Conservation (phyloP, 1,140 invertebrate genomes). For the Muscidifurax raptorellus region DNA sequence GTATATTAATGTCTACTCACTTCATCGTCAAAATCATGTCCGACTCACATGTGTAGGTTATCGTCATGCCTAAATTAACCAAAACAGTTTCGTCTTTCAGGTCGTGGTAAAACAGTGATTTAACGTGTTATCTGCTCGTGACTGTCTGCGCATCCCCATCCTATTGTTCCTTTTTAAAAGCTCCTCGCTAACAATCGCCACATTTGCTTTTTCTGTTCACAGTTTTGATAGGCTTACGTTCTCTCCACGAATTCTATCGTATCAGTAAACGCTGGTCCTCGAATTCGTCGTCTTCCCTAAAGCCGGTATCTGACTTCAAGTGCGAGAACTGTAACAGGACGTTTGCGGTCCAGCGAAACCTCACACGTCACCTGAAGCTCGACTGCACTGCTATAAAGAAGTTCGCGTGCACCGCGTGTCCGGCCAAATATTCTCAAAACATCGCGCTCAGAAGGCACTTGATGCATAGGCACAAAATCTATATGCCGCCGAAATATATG, state of each 20-base stretch:
- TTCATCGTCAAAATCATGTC: too few species aligned
- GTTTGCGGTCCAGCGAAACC: slow-evolving; percentile 51
- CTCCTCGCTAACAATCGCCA: neutral
- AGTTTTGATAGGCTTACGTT: neutral
- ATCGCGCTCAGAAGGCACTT: slow-evolving; percentile 61
- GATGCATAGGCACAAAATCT: slow-evolving; percentile 60
- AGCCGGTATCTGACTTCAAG: neutral
- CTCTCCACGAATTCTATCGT: slow-evolving; percentile 25
- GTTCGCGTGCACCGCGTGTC: slow-evolving; percentile 62
- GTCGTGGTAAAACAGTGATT: too few species aligned
- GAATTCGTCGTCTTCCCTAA: neutral
- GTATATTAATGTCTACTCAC: too few species aligned
- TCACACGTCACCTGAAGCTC: slow-evolving; percentile 57
- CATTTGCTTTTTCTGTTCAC: slow-evolving; percentile 4
- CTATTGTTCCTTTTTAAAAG: neutral
- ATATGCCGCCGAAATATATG: slow-evolving; percentile 62
- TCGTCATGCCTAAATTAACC: too few species aligned
- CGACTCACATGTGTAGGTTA: too few species aligned
- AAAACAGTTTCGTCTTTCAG: too few species aligned
- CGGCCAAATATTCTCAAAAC: slow-evolving; percentile 62
- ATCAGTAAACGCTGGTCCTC: slow-evolving; percentile 36
- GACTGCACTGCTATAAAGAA: slow-evolving; percentile 62
- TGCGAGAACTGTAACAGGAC: slow-evolving; percentile 54
- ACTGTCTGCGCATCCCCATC: too few species aligned
- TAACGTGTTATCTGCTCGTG: neutral